Evolutionary conservation across 2,797 vertebrate species (phyloP).

Genomic region (Oreochromis grahami): DNA sequence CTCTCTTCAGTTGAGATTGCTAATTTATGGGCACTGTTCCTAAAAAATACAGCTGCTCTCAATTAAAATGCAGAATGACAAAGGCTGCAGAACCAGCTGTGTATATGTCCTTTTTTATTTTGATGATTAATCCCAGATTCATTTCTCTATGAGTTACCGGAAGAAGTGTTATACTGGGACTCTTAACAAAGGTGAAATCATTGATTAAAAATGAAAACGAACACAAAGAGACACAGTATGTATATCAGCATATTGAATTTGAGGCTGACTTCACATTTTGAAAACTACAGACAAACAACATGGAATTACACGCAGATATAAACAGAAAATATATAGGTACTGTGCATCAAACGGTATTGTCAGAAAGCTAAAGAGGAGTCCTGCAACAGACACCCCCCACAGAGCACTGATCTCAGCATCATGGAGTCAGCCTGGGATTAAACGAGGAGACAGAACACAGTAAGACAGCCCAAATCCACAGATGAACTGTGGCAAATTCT

Average conservation of each 20-base stretch:
- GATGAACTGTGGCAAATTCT: background rate
- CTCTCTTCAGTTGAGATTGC: conserved; percentile 22
- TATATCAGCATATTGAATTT: background rate
- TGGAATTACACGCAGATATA: background rate
- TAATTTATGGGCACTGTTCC: conserved; percentile 43
- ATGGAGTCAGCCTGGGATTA: background rate
- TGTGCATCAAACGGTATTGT: background rate
- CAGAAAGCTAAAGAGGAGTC: background rate
- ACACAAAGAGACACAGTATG: background rate
- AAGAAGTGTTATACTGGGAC: background rate
- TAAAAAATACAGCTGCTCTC: conserved; percentile 21
- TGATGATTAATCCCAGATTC: conserved; percentile 2
- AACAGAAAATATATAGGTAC: background rate
- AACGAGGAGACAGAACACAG: background rate
- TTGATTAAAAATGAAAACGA: background rate
- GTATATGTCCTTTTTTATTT: background rate
- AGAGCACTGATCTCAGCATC: background rate
- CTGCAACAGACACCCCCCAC: background rate
- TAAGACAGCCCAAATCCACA: background rate
- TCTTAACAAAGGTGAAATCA: background rate
- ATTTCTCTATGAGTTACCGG: background rate
- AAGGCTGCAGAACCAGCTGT: background rate
- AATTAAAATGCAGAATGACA: conserved; percentile 48
- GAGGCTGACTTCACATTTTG: background rate
- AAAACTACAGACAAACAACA: background rate